Base-by-base conservation (phyloP, 2,797 vertebrate species). In the Clarias platycephalus region DNA sequence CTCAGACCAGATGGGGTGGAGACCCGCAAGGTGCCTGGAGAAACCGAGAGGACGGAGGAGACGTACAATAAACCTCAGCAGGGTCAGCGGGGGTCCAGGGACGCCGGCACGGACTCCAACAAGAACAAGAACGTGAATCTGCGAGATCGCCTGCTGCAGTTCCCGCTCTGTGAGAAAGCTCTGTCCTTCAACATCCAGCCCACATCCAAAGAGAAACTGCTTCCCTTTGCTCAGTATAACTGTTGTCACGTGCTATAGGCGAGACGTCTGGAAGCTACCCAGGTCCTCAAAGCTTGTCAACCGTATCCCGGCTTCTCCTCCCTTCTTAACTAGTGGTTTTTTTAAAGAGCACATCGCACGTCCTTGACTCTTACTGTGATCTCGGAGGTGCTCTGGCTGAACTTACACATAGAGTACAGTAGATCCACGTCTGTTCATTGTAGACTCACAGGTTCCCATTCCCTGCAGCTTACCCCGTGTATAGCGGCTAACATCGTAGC, bases 141-240 rank as follows among this genome's bases (percentile, higher is more conserved):
- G 87, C 93, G 95, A 6, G 96, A 96, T 78, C 93, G 96, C 88
- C 93, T 97, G 63, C 93, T 97, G 83, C 96, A 97, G 94, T 94
- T 97, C 85, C 96, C 96, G 0, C 94, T 97, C 84, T 97, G 96
- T 0, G 96, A 97, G 93, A 97, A 97, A 88, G 96, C 96, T 1
- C 91, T 97, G 90, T 95, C 96, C 86, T 96, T 97, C 90, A 96
- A 95, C 89, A 92, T 97, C 0, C 95, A 94, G 0, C 93, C 96
- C 0, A 91, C 95, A 89, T 94, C 95, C 90, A 96, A 96, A 89
- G 95, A 96, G 89, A 96, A 95, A 89, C 95, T 97, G 63, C 92
- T 97, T 53, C 96, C 96, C 0, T 91, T 97, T 85, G 94, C 96
- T 31, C 96, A 97, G 93, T 97, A 97, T 92, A 97, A 97, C 95